Base-by-base conservation (phyloP, 2,113 vertebrate genomes). In the Uria lomvia region DNA sequence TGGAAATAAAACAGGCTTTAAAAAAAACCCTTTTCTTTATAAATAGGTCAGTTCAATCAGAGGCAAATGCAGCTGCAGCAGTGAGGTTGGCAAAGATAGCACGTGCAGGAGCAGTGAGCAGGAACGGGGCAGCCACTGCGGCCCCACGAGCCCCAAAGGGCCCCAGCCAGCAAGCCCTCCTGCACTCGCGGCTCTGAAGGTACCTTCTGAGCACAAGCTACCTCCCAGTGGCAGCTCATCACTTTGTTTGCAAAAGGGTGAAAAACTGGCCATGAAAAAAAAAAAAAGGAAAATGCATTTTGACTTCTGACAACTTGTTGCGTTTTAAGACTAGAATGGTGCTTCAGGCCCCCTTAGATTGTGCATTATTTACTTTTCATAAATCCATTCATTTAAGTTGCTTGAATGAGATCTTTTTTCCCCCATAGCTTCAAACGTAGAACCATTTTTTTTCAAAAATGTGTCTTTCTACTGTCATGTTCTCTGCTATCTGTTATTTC, bases 181-280 rank as follows among this genome's bases (percentile, higher is more conserved):
- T 4, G 16, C 23, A 7, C 27, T 8, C 1, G 0, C 0, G 1
- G 42, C 36, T 34, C 47, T 62, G 49, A 8, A 50, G 36, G 8
- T 5, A 50, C 1, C 0, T 22, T 16, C 78, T 12, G 8, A 65
- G 38, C 8, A 6, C 19, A 19, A 45, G 19, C 34, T 30, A n/a
- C 81, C 26, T 26, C 47, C 27, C 24, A 24, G 22, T 9, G 10
- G 23, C 24, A 22, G 18, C 21, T 49, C 7, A 3, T 7, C 6
- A 40, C 9, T 62, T 58, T 40, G 14, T 34, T 22, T 53, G 42
- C 49, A 45, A 38, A 50, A 58, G 24, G 15, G 26, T 34, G 19
- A 16, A 49, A 78, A 82, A n/a, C 2, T 7, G 8, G 14, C 2
- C 7, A 13, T 16, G 4, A 18, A 6, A 30, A 60, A 70, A 20